Evolutionary conservation across 2,113 vertebrate genomes (phyloP), one percentile per base, ranked within the genome.

Genomic region (Chionodraco myersi): DNA sequence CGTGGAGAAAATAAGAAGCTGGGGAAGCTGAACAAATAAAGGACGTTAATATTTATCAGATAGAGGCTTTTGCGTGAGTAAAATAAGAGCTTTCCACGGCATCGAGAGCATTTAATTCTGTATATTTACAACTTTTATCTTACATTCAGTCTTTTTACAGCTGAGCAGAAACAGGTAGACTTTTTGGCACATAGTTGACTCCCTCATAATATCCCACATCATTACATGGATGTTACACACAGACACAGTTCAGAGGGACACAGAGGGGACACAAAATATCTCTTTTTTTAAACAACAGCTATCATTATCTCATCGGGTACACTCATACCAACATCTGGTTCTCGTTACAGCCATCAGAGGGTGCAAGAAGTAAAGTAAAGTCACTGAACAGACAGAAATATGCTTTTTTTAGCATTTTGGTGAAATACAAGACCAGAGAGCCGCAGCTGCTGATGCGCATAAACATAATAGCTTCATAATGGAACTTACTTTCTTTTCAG

Each of bases 131-230:
- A 30, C 51, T 65, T 76, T 49, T 12, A 62, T 75, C 49, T 68
- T 79, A 88, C 81, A 90, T 91, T 89, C 87, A 67, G 6, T 68
- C 56, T 51, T 75, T 68, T 59, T 47, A 63, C 57, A 21, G 60
- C 36, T 15, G 30, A 26, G 73, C 51, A 67, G 64, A 36, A 67
- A 67, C 65, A 36, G 30, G 64, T 48, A 67, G 62, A 80, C 23
- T 6, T 80, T 89, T 89, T 85, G 84, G 83, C 84, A 87, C 79
- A n/a, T 49, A 47, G 30, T 23, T 44, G 12, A 64, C 26, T 64
- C n/a, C 49, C 18, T 48, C 44, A 6, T 15, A 16, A 57, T 10
- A 66, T 68, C 61, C 64, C 47, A 58, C 60, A 74, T 73, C 73
- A 49, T 47, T 14, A 81, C 61, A 68, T 7, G n/a, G 73, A 85